These are phyloP conservation scores for Morinoia aosen DNA, from an alignment of 2,888 invertebrate genomes.

Conservation along the genomic window DNA sequence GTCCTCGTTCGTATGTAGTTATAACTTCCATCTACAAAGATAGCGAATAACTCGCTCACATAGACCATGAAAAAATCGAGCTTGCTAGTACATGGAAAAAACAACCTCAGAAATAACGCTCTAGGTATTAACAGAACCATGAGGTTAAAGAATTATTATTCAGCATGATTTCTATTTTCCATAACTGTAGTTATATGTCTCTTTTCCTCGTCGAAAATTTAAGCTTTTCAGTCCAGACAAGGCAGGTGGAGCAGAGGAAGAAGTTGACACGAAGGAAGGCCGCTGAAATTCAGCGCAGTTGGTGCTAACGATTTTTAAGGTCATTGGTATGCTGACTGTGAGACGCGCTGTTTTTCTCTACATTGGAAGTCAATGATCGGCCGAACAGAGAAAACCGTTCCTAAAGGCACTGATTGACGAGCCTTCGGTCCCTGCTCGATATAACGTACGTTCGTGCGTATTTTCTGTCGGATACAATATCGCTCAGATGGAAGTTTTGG, in stretches of 20 bases:
- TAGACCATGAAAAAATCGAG: not conserved
- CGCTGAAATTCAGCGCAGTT: not conserved
- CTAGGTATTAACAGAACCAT: not conserved
- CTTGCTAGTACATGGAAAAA: not conserved
- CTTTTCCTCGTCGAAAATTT: not conserved
- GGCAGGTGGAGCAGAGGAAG: not conserved
- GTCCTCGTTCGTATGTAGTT: no score
- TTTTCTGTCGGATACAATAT: not conserved
- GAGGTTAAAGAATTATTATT: not conserved
- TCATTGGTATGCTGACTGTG: conserved; percentile 28
- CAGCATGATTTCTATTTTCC: not conserved
- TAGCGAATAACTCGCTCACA: not conserved
- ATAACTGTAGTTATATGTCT: not conserved
- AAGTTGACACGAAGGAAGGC: not conserved
- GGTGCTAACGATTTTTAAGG: conserved; percentile 26
- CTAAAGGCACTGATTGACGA: conserved; percentile 47
- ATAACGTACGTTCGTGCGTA: not conserved
- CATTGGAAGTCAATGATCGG: conserved; percentile 50
- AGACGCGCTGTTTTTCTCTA: conserved; percentile 45
- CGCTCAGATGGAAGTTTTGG: not conserved
- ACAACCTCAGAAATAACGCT: not conserved
- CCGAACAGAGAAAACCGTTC: conserved; percentile 36
- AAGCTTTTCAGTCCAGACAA: not conserved
- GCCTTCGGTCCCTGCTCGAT: not conserved
- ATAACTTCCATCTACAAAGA: not conserved